A percentile compares a stretch with the other conserved stretches of the same genome.
These are phyloP conservation scores for Diorhabda sublineata DNA, from an alignment of 1,140 invertebrate species.

Conservation along the genomic window DNA sequence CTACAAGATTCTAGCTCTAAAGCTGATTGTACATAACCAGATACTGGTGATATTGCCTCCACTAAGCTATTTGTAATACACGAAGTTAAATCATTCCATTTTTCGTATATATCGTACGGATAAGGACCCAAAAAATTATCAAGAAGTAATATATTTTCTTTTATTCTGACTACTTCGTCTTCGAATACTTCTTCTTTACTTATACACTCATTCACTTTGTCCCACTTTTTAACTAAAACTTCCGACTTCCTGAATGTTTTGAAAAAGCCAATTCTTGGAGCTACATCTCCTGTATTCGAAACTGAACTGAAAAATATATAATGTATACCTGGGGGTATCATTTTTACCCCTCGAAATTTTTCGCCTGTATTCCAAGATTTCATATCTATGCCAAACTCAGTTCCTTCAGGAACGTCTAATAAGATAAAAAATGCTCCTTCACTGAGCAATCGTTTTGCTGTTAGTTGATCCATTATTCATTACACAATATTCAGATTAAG, in stretches of 20 bases:
- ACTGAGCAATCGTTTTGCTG: slow-evolving; percentile 70
- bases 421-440: slow-evolving; percentile 82
- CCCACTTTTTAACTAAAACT: slow-evolving; percentile 84
- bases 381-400: slow-evolving; percentile 96
- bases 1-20: slow-evolving; percentile 64
- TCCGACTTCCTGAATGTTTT: slow-evolving; percentile 80
- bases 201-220: slow-evolving; percentile 65
- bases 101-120: slow-evolving; percentile 82
- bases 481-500: neutral
- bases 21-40: slow-evolving; percentile 62
- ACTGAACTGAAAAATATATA: slow-evolving; percentile 83
- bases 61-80: slow-evolving; percentile 60
- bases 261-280: slow-evolving; percentile 80
- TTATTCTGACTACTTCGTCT: slow-evolving; percentile 58
- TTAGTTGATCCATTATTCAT: slow-evolving; percentile 69
- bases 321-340: slow-evolving; percentile 97
- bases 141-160: slow-evolving; percentile 69
- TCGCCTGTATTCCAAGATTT: slow-evolving; percentile 89
- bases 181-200: slow-evolving; percentile 56
- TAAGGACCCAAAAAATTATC: slow-evolving; percentile 85
- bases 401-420: slow-evolving; percentile 77
- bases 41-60: slow-evolving; percentile 58
- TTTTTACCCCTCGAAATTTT: slow-evolving; percentile 94
- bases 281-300: slow-evolving; percentile 51
- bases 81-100: slow-evolving; percentile 80